Percentiles rank a stretch among this genome's conserved stretches.
phyloP scores from a whole-genome alignment of 2,113 vertebrate genomes.

The Seriola rivoliana region DNA sequence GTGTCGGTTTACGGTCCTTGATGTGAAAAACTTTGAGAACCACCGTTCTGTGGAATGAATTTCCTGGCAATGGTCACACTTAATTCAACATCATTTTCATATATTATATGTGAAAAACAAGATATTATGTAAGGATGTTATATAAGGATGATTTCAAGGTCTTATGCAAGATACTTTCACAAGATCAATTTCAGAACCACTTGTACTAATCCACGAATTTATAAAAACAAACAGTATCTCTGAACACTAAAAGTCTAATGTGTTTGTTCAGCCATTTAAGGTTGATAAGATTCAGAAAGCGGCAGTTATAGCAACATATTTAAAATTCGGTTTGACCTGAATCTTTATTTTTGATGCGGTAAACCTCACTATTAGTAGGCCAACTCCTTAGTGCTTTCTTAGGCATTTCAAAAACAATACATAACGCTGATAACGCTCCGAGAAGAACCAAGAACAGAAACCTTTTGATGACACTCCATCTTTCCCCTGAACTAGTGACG shows the following conservation, averaged over 20 bases:
- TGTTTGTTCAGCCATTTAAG: neutral
- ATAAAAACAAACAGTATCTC: slow-evolving; percentile 5
- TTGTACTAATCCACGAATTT: slow-evolving; percentile 10
- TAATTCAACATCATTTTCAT: neutral
- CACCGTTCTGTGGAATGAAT: no score
- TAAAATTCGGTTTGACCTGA: no score
- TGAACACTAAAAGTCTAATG: neutral
- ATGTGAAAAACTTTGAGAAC: no score
- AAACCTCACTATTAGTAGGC: no score
- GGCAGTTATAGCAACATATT: neutral
- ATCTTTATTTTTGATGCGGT: no score
- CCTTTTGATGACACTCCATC: neutral
- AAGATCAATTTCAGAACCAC: slow-evolving; percentile 5
- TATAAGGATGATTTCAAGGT: neutral
- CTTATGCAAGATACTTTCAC: neutral
- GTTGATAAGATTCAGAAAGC: neutral
- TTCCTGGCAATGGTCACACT: no score
- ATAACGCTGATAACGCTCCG: neutral
- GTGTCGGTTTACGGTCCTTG: no score
- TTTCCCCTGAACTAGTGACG: neutral
- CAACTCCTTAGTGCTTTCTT: no score
- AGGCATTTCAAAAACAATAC: no score
- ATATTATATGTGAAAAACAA: neutral
- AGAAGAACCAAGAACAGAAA: neutral
- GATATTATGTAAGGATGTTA: neutral